Conservation (phyloP, 2,113 vertebrate species). For the Pachypanchax playfairii region DNA sequence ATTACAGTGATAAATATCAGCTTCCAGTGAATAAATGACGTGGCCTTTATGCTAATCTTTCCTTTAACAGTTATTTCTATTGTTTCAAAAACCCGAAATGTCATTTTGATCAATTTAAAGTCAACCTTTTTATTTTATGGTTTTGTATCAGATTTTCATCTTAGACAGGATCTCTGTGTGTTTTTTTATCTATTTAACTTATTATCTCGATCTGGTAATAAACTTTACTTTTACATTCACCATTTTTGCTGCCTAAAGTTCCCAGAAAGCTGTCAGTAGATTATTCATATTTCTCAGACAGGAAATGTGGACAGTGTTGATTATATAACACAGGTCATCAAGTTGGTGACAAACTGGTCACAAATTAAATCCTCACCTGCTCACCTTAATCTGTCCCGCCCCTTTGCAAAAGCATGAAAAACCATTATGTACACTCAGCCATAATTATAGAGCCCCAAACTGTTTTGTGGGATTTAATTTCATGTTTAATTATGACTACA, state of each 20-base stretch:
- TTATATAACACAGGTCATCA: not conserved
- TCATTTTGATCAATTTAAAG: too few species aligned
- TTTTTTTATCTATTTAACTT: not conserved
- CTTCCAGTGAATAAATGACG: conserved; percentile 21
- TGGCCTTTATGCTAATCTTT: conserved; percentile 8
- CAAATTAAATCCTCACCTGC: not conserved
- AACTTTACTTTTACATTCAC: not conserved
- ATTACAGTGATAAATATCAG: conserved; percentile 11
- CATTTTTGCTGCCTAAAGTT: not conserved
- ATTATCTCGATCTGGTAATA: not conserved
- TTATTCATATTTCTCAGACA: not conserved
- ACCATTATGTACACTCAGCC: too few species aligned
- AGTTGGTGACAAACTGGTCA: not conserved
- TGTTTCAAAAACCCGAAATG: too few species aligned
- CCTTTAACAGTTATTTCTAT: not conserved
- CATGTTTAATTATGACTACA: too few species aligned
- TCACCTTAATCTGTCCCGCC: too few species aligned
- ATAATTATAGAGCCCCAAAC: too few species aligned
- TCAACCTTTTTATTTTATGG: too few species aligned
- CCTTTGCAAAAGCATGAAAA: too few species aligned
- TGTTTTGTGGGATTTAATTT: too few species aligned
- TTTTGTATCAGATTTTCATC: not conserved
- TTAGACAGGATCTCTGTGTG: not conserved
- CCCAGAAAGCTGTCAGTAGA: not conserved
- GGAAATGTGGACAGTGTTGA: not conserved